Base-by-base conservation (phyloP, 2,113 vertebrate genomes). In the Neotragus pygmaeus region DNA sequence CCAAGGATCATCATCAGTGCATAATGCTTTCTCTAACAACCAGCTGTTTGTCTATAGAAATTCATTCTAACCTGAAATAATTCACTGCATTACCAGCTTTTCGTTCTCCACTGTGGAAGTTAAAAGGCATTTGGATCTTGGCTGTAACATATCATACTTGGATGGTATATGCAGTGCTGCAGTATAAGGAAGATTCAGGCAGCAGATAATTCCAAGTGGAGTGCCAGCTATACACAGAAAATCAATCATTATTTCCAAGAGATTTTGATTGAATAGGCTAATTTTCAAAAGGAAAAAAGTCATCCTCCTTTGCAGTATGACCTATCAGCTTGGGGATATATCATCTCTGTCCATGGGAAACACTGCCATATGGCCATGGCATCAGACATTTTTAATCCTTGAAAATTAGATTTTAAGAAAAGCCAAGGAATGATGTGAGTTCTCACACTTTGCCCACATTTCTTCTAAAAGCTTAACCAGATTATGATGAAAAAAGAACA, bases 361-460 rank as follows among this genome's bases (percentile, higher is more conserved):
- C 64, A 89, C 23, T 83, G 88, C 92, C 97, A 97, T 96, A 95
- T 98, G 94, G 94, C 82, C 16, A 27, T 14, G 57, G 49, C 57
- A 83, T 39, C 58, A 94, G 88, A 49, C 27, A 87, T 82, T 97
- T 96, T 96, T 96, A 96, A 96, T 96, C 78, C 73, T 96, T 91
- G 95, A 95, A 97, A 97, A 96, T 98, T 94, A 94, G 81, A 94
- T 95, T 51, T 96, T 75, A 75, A 84, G 33, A 94, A 95, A 94
- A 96, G 25, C 60, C n/a, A 92, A 47, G 27, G 53, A 21, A 81
- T 78, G 51, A 64, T 93, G 25, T 51, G 36, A 64, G 55, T 96
- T 85, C 94, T 94, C 62, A 92, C 17, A 64, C 51, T 95, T 94
- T 82, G 47, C 85, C 77, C 96, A 27, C 16, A 85, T 97, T 90